These are phyloP conservation scores for Kryptolebias marmoratus DNA, from an alignment of 2,113 vertebrate genomes.

Conservation along the genomic window DNA sequence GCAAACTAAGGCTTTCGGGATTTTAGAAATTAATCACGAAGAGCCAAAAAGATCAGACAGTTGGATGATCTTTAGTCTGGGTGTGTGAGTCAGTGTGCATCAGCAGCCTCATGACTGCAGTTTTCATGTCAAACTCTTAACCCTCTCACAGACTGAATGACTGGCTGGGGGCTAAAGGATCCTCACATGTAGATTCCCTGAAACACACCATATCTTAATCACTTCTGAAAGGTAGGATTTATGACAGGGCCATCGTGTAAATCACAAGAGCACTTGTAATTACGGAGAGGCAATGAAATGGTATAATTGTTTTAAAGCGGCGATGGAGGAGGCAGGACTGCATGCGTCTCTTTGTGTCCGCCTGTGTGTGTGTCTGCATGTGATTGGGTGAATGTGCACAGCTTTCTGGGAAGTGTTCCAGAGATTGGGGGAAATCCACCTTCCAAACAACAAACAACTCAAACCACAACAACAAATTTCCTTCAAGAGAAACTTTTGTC, in stretches of 20 bases:
- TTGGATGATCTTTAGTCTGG: conserved; percentile 18
- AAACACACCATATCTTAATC: conserved; percentile 60
- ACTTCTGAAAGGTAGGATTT: conserved; percentile 60
- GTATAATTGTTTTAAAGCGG: conserved; percentile 70
- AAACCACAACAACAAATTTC: conserved; percentile 67
- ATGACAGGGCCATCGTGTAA: conserved; percentile 51
- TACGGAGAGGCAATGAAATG: conserved; percentile 56
- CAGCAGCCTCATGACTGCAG: conserved; percentile 59
- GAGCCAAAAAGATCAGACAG: background rate
- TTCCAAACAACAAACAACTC: conserved; percentile 63
- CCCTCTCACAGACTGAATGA: conserved; percentile 11
- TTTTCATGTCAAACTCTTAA: conserved; percentile 60
- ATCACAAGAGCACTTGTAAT: conserved; percentile 66
- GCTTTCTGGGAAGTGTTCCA: conserved; percentile 69
- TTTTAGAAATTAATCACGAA: background rate
- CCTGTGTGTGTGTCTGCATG: conserved; percentile 33
- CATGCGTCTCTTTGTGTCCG: conserved; percentile 20
- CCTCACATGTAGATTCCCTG: conserved; percentile 47
- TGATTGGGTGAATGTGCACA: conserved; percentile 50
- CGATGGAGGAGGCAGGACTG: conserved; percentile 37
- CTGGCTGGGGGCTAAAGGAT: conserved; percentile 46
- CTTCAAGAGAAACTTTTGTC: conserved; percentile 40
- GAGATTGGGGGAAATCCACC: conserved; percentile 64
- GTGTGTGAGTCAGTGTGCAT: conserved; percentile 43
- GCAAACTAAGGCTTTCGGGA: background rate